These are phyloP conservation scores for Tachuris rubrigastra DNA, from an alignment of 2,113 vertebrate species.

Conservation along the genomic window DNA sequence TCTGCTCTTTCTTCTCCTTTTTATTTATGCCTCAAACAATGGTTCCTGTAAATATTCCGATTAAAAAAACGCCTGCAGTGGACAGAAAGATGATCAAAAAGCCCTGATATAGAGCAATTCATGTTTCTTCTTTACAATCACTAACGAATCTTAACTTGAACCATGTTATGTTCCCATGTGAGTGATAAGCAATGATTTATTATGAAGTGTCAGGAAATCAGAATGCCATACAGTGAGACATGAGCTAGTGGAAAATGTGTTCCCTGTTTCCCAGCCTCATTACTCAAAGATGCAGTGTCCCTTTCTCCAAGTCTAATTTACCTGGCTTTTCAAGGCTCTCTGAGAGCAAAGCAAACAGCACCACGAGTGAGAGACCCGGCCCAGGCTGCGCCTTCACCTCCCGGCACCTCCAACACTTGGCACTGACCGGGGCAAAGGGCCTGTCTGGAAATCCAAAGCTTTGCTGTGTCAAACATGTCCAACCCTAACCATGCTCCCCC, in stretches of 20 bases:
- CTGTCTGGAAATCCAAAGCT: not conserved
- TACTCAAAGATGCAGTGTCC: conserved; percentile 74
- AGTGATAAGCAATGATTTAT: conserved; percentile 82
- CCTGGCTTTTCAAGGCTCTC: conserved; percentile 21
- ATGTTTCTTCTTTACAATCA: conserved; percentile 77
- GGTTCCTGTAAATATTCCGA: conserved; percentile 74
- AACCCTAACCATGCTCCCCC: not conserved
- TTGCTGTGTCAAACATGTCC: not conserved
- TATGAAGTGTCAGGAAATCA: conserved; percentile 77
- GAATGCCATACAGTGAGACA: conserved; percentile 76
- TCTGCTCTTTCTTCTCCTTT: conserved; percentile 56
- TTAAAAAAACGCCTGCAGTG: conserved; percentile 66
- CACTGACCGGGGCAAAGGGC: not conserved
- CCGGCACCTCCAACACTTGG: not conserved
- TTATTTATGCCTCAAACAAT: conserved; percentile 78
- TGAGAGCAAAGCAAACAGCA: not conserved
- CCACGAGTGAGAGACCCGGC: not conserved
- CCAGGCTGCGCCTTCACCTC: not conserved
- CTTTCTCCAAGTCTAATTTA: conserved; percentile 73
- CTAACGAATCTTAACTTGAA: conserved; percentile 81
- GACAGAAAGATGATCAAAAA: conserved; percentile 73
- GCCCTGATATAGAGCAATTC: conserved; percentile 70
- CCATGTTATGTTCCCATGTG: conserved; percentile 76
- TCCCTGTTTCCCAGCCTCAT: conserved; percentile 78
- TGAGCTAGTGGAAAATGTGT: conserved; percentile 77